Conservation (phyloP, 1,140 invertebrate species). For the Teleogryllus occipitalis region DNA sequence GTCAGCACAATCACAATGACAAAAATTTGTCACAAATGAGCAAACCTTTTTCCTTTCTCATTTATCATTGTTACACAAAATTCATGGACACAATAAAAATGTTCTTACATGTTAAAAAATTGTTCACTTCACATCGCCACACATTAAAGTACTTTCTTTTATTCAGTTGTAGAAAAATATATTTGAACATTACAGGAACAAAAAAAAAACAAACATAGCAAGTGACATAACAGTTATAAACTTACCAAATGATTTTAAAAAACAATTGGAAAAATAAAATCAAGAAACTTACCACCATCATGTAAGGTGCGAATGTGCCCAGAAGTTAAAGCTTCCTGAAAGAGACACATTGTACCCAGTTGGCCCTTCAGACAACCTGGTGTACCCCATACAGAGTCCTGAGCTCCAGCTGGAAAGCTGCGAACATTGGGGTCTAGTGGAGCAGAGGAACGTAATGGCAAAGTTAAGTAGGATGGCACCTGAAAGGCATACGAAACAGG, state of each 20-base stretch:
- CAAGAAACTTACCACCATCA: slow-evolving; percentile 31
- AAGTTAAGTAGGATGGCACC: slow-evolving; percentile 41
- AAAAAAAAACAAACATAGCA: too few species aligned
- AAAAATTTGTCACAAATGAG: too few species aligned
- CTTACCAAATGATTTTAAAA: background rate
- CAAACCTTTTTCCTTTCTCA: too few species aligned
- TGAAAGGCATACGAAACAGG: slow-evolving; percentile 20
- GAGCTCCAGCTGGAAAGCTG: slow-evolving; percentile 42
- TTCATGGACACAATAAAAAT: too few species aligned
- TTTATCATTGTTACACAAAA: too few species aligned
- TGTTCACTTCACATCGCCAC: too few species aligned
- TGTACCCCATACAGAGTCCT: slow-evolving; percentile 44
- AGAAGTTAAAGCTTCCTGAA: slow-evolving; percentile 38
- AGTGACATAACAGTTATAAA: too few species aligned
- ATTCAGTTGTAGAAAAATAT: too few species aligned
- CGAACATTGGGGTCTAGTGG: slow-evolving; percentile 43
- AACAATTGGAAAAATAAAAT: background rate
- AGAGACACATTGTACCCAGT: slow-evolving; percentile 40
- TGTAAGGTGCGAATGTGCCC: slow-evolving; percentile 37
- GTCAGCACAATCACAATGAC: too few species aligned
- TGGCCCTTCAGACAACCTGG: slow-evolving; percentile 43
- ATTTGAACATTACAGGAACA: too few species aligned
- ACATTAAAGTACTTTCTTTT: too few species aligned
- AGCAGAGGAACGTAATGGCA: slow-evolving; percentile 33
- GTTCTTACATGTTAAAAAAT: too few species aligned